These are phyloP conservation scores for Pachycephala philippinensis DNA, from an alignment of 2,113 vertebrate genomes.

Conservation along the genomic window DNA sequence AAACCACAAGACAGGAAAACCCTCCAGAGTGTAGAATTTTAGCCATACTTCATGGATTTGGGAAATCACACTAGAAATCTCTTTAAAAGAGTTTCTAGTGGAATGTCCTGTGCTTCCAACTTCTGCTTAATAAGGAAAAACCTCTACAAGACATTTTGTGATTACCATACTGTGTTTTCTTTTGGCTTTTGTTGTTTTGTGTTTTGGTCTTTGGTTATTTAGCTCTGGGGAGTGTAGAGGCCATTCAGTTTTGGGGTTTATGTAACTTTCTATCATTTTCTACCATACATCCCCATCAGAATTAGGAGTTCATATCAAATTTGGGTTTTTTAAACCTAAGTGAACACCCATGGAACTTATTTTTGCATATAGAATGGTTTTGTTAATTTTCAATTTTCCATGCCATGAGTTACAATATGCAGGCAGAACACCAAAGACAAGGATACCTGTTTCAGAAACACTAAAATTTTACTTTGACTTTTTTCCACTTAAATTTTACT, in stretches of 20 bases:
- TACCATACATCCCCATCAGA: background rate
- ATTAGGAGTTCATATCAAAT: background rate
- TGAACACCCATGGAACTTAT: background rate
- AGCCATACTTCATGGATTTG: background rate
- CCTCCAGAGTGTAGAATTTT: background rate
- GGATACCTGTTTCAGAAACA: background rate
- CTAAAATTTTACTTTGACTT: background rate
- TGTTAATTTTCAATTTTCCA: background rate
- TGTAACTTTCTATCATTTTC: background rate
- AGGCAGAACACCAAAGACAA: background rate
- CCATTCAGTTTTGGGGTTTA: background rate
- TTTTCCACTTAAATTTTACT: background rate
- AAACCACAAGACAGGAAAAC: background rate
- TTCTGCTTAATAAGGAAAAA: background rate
- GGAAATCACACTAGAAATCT: background rate
- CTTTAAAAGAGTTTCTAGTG: background rate
- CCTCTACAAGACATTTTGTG: background rate
- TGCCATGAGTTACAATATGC: background rate
- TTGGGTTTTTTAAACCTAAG: background rate
- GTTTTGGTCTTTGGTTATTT: background rate
- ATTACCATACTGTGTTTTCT: background rate
- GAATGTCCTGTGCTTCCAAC: background rate
- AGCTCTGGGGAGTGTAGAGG: background rate
- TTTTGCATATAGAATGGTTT: background rate
- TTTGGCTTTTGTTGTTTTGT: background rate